A percentile compares a stretch with the other conserved stretches of the same genome.
phyloP scores from a whole-genome alignment of 2,113 vertebrate species.

The Eubucco bourcierii region DNA sequence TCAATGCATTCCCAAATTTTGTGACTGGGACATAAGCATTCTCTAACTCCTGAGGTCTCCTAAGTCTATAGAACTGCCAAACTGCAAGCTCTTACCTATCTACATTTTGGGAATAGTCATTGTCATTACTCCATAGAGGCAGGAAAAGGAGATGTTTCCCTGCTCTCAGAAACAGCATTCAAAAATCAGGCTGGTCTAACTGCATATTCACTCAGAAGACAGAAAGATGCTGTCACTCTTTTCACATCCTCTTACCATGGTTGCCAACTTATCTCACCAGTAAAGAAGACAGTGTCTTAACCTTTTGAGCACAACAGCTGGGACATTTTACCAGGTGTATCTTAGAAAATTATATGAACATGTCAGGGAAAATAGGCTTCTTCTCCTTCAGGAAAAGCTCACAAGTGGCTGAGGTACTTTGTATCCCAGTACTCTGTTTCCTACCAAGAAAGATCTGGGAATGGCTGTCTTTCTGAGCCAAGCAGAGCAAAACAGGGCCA shows the following conservation, averaged over 20 bases:
- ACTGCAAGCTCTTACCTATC: background rate
- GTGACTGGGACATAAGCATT: background rate
- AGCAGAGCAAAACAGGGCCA: background rate
- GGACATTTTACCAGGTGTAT: background rate
- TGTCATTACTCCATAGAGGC: background rate
- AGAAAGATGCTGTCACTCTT: background rate
- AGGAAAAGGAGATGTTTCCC: background rate
- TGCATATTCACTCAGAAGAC: background rate
- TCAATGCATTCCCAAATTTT: background rate
- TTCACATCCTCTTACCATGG: background rate
- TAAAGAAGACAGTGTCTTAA: background rate
- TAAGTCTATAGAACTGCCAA: background rate
- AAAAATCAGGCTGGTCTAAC: background rate
- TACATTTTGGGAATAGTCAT: fast-evolving
- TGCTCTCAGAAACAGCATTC: background rate
- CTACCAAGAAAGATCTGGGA: background rate
- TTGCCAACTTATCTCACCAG: background rate
- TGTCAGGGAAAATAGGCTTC: background rate
- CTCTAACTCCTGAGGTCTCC: background rate
- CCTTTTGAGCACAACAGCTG: background rate
- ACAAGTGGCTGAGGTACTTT: background rate
- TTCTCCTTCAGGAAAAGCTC: background rate
- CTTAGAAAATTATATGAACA: background rate
- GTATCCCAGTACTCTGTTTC: background rate
- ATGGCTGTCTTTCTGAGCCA: background rate